phyloP scores from a whole-genome alignment of 2,888 invertebrate species.

The Protodeltote pygarga region DNA sequence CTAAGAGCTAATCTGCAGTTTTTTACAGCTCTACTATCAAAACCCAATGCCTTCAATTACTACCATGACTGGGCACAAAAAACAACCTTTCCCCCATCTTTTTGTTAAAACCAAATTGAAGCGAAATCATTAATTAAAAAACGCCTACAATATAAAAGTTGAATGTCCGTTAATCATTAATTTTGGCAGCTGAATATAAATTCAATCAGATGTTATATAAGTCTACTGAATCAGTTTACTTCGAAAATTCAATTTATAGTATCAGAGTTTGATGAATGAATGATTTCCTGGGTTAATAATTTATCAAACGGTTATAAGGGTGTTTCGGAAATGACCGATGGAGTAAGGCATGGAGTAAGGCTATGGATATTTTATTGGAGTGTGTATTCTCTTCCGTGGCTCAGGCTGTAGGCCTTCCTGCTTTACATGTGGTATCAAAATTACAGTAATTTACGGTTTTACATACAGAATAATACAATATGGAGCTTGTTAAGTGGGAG shows the following conservation, averaged over 20 bases:
- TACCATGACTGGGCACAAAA: background rate
- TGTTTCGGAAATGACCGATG: constrained; percentile 3
- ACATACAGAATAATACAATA: too few species aligned
- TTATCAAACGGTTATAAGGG: constrained; percentile 5
- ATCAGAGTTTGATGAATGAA: constrained; percentile 19
- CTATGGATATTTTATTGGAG: constrained; percentile 16
- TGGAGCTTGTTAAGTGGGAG: too few species aligned
- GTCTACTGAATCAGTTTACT: constrained; percentile 4
- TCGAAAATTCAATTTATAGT: constrained; percentile 22
- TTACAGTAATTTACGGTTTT: too few species aligned
- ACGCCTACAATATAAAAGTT: constrained; percentile 1
- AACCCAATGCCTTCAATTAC: too few species aligned
- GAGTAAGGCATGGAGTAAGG: background rate
- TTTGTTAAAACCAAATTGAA: background rate
- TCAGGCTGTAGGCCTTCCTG: too few species aligned
- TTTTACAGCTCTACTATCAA: too few species aligned
- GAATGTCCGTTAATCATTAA: background rate
- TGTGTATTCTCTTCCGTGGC: too few species aligned
- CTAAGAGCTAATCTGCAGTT: too few species aligned
- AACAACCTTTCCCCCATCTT: background rate
- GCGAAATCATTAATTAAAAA: background rate
- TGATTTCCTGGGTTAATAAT: constrained; percentile 14
- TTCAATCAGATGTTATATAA: constrained; percentile 21
- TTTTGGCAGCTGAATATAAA: constrained; percentile 28
- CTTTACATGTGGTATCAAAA: too few species aligned